A percentile compares a stretch with the other conserved stretches of the same genome.
phyloP scores from a whole-genome alignment of 2,113 vertebrate genomes.

The Serinus canaria region DNA sequence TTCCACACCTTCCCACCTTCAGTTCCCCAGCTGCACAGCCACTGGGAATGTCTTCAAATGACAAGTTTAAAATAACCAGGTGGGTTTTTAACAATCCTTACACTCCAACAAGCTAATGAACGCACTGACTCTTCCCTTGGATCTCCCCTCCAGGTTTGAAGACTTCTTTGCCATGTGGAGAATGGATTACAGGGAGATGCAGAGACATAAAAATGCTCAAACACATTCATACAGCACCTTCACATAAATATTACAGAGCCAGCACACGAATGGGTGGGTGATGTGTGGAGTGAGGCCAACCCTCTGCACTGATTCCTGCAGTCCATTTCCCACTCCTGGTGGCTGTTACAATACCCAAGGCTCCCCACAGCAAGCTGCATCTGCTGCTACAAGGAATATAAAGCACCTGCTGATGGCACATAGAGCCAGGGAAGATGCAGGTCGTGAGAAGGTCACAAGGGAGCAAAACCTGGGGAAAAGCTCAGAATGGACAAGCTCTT shows the following conservation, averaged over 20 bases:
- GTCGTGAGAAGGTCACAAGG: accelerated
- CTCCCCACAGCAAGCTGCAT: background rate
- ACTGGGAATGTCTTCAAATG: background rate
- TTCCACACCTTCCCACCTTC: background rate
- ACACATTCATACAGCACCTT: background rate
- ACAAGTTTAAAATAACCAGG: background rate
- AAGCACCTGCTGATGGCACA: background rate
- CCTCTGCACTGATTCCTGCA: background rate
- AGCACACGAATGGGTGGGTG: background rate
- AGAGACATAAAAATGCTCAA: background rate
- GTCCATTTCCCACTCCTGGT: background rate
- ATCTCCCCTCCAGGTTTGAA: background rate
- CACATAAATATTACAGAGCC: background rate
- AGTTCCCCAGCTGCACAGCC: background rate
- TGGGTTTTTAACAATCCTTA: background rate
- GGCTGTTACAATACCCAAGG: background rate
- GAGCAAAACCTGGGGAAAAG: background rate
- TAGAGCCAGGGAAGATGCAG: background rate
- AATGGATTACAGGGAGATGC: background rate
- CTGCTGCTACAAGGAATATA: background rate
- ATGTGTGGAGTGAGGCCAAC: background rate
- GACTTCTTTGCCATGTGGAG: background rate
- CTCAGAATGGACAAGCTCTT: background rate
- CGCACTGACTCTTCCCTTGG: background rate
- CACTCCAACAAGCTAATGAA: background rate